Percentiles rank a stretch among this genome's conserved stretches.
These are phyloP conservation scores for Candoia aspera DNA, from an alignment of 2,113 vertebrate species.

Conservation along the genomic window DNA sequence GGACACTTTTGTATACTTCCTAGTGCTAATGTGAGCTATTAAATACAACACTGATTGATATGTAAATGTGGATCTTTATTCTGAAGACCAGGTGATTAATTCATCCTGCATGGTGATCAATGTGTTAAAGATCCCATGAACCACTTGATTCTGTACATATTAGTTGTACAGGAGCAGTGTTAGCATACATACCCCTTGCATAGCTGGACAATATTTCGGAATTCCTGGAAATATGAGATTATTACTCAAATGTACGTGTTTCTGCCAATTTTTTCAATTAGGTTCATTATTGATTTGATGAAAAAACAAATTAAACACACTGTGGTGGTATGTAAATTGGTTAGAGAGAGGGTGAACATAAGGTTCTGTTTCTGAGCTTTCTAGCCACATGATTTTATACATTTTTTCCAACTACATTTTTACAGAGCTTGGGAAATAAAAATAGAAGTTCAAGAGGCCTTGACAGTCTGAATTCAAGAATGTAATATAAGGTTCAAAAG, in stretches of 20 bases:
- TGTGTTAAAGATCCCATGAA: constrained; percentile 71
- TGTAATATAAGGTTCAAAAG: not conserved
- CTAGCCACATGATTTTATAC: constrained; percentile 19
- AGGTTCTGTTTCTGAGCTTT: constrained; percentile 66
- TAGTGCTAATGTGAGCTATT: constrained; percentile 34
- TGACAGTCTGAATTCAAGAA: not conserved
- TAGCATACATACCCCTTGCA: constrained; percentile 69
- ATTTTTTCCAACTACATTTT: constrained; percentile 36
- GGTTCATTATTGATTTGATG: constrained; percentile 75
- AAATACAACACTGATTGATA: constrained; percentile 68
- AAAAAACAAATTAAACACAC: constrained; percentile 79
- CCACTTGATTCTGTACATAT: constrained; percentile 68
- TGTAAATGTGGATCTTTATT: constrained; percentile 77
- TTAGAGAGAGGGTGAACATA: constrained; percentile 61
- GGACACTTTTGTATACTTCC: not conserved
- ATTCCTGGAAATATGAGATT: constrained; percentile 64
- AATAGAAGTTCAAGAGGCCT: not conserved
- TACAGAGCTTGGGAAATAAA: constrained; percentile 26
- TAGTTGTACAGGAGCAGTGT: constrained; percentile 50
- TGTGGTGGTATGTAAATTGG: constrained; percentile 70
- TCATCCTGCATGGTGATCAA: constrained; percentile 69
- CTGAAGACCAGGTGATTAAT: constrained; percentile 75
- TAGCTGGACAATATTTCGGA: constrained; percentile 45
- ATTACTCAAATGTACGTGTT: constrained; percentile 60
- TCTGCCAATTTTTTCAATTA: constrained; percentile 81